phyloP scores from a whole-genome alignment of 2,888 invertebrate species.

The Creontiades dilutus region DNA sequence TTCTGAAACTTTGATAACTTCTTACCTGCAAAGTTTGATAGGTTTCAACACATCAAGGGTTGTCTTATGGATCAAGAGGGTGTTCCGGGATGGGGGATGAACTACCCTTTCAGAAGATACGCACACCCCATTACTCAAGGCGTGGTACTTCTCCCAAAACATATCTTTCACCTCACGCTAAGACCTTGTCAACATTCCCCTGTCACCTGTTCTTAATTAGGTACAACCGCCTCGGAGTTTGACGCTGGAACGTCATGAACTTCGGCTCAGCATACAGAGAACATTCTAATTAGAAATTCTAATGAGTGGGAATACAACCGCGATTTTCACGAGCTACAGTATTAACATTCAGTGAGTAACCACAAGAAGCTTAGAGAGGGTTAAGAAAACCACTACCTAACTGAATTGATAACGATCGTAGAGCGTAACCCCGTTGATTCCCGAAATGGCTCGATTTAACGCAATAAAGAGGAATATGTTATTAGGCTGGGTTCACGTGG shows the following conservation, averaged over 20 bases:
- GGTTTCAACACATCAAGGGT: conserved; percentile 73
- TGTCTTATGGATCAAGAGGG: conserved; percentile 48
- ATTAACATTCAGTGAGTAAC: conserved; percentile 38
- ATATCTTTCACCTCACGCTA: conserved; percentile 53
- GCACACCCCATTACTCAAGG: conserved; percentile 59
- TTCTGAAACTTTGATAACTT: conserved; percentile 73
- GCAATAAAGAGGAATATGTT: background rate
- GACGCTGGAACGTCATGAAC: conserved; percentile 50
- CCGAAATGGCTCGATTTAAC: background rate
- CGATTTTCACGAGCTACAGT: conserved; percentile 17
- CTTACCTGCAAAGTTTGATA: conserved; percentile 74
- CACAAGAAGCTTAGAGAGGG: conserved; percentile 19
- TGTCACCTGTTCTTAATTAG: conserved; percentile 68
- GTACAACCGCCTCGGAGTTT: conserved; percentile 40
- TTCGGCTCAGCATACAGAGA: conserved; percentile 32
- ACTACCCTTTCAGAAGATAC: conserved; percentile 57
- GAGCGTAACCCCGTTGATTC: background rate
- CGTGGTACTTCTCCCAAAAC: background rate
- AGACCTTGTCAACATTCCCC: conserved; percentile 63
- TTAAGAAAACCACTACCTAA: conserved; percentile 12
- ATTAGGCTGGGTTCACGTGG: background rate
- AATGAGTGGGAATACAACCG: conserved; percentile 36
- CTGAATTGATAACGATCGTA: conserved; percentile 3
- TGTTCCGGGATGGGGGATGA: conserved; percentile 5
- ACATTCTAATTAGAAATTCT: conserved; percentile 61